Evolutionary conservation across 1,140 invertebrate species (phyloP).

Genomic region (Temnothorax longispinosus): DNA sequence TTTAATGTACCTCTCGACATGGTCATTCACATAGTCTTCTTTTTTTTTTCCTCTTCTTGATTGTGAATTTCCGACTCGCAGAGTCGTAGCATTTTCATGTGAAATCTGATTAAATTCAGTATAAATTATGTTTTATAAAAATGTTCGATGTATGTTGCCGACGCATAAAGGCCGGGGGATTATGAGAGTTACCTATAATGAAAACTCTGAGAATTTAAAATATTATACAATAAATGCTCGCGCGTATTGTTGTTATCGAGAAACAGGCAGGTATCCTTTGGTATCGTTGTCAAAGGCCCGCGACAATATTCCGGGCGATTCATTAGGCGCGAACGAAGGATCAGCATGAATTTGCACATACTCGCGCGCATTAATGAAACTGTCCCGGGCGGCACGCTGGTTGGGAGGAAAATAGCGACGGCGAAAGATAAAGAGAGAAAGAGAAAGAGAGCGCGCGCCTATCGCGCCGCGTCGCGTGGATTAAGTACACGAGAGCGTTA

Average conservation of each 20-base stretch:
- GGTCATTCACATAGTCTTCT: neutral
- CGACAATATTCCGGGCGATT: slow-evolving; percentile 51
- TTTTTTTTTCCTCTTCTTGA: neutral
- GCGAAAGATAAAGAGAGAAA: neutral
- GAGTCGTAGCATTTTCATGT: neutral
- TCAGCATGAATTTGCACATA: slow-evolving; percentile 58
- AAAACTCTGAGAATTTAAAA: neutral
- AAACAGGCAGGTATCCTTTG: neutral
- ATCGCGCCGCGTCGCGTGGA: slow-evolving; percentile 23
- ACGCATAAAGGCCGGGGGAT: neutral
- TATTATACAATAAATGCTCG: neutral
- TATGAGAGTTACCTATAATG: neutral
- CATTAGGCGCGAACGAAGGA: slow-evolving; percentile 52
- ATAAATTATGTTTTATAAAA: neutral
- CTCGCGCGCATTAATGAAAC: slow-evolving; percentile 50
- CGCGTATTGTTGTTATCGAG: neutral
- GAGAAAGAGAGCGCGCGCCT: neutral
- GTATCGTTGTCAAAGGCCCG: neutral
- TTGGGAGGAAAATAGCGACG: slow-evolving; percentile 3
- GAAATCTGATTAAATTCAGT: neutral
- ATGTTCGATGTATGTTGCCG: neutral
- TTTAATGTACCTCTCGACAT: neutral
- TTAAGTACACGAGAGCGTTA: slow-evolving; percentile 45
- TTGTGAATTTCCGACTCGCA: neutral
- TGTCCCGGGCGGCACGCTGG: neutral